phyloP scores from a whole-genome alignment of 2,888 invertebrate genomes.

The Gymnocheta viridis region DNA sequence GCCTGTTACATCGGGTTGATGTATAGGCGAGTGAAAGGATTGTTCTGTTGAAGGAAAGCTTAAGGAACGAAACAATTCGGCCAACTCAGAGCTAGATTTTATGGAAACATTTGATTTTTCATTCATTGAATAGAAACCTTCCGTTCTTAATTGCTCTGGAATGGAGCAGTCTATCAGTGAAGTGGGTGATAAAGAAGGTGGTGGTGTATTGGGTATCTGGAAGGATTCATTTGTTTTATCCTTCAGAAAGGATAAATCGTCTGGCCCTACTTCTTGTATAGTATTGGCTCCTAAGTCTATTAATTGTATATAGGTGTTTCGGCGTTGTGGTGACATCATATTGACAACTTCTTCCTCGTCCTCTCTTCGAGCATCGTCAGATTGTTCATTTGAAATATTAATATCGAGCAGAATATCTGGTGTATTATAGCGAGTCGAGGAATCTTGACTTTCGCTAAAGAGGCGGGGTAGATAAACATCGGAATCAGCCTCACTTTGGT shows the following conservation, averaged over 20 bases:
- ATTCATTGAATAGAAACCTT: conserved; percentile 66
- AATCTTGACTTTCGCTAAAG: conserved; percentile 71
- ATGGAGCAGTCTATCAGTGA: conserved; percentile 71
- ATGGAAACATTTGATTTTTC: conserved; percentile 78
- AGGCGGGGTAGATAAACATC: conserved; percentile 75
- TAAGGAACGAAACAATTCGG: conserved; percentile 80
- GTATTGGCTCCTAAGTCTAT: conserved; percentile 74
- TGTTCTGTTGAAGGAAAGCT: conserved; percentile 79
- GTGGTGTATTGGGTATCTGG: conserved; percentile 78
- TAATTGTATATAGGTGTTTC: conserved; percentile 72
- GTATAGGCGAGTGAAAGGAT: conserved; percentile 57
- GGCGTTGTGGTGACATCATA: conserved; percentile 65
- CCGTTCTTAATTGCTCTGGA: conserved; percentile 52
- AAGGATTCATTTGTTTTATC: conserved; percentile 76
- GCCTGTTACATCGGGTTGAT: conserved; percentile 15
- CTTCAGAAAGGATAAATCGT: conserved; percentile 75
- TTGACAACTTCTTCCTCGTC: conserved; percentile 60
- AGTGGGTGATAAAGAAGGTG: conserved; percentile 79
- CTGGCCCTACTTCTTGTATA: conserved; percentile 68
- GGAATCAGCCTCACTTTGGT: conserved; percentile 80
- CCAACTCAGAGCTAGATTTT: conserved; percentile 79
- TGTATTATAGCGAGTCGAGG: conserved; percentile 75
- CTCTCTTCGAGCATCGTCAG: conserved; percentile 68
- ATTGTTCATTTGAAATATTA: conserved; percentile 79
- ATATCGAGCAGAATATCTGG: conserved; percentile 81